These are phyloP conservation scores for Thalassarche chlororhynchos DNA, from an alignment of 2,113 vertebrate species.

Conservation along the genomic window DNA sequence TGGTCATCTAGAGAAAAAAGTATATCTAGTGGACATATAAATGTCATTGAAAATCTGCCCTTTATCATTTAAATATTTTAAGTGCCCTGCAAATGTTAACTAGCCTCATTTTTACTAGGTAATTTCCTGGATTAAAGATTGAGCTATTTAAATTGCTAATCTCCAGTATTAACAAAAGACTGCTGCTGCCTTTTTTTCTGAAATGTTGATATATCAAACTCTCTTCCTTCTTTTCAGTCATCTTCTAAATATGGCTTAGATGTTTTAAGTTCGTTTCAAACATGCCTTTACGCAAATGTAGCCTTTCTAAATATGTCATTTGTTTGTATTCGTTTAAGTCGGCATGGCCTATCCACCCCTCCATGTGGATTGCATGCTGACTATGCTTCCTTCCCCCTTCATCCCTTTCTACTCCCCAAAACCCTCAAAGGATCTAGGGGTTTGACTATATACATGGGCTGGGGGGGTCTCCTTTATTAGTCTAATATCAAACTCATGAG, in stretches of 20 bases:
- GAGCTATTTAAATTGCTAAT: constrained; percentile 25
- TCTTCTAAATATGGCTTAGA: background rate
- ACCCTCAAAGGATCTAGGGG: background rate
- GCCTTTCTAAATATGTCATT: background rate
- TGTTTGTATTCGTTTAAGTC: background rate
- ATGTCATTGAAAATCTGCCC: background rate
- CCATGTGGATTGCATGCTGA: background rate
- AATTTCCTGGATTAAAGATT: background rate
- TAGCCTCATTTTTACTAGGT: background rate
- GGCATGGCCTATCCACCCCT: background rate
- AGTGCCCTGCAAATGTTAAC: background rate
- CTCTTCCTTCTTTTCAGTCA: background rate
- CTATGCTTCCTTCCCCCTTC: background rate
- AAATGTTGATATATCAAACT: background rate
- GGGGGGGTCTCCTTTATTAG: background rate
- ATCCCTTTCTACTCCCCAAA: background rate
- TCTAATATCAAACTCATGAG: background rate
- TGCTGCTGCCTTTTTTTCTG: background rate
- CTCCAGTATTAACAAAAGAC: background rate
- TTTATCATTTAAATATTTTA: background rate
- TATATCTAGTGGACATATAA: background rate
- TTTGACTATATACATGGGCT: background rate
- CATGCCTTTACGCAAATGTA: background rate
- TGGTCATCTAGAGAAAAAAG: background rate
- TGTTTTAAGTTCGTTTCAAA: background rate